Percentiles rank a stretch among this genome's conserved stretches.
phyloP scores from a whole-genome alignment of 2,888 invertebrate genomes.

The Theretra japonica region DNA sequence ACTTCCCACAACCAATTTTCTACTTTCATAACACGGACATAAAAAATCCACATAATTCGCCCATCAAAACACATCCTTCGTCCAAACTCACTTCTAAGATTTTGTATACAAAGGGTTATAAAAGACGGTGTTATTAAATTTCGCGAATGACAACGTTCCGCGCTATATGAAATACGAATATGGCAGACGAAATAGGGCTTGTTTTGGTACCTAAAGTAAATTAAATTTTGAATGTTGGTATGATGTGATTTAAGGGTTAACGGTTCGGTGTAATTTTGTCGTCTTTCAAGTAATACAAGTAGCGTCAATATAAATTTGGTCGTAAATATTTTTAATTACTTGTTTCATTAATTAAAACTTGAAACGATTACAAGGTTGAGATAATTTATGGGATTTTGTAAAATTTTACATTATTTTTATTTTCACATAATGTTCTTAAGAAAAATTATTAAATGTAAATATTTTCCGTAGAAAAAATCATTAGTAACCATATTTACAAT shows the following conservation, averaged over 20 bases:
- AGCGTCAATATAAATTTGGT: no score
- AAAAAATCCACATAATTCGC: constrained; percentile 17
- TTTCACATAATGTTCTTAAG: no score
- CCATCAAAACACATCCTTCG: constrained; percentile 19
- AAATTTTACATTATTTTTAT: no score
- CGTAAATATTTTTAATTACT: no score
- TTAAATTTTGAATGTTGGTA: not conserved
- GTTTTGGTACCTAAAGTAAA: not conserved
- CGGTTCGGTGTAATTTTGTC: no score
- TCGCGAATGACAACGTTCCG: constrained; percentile 27
- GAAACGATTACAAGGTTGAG: not conserved
- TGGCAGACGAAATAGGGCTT: constrained; percentile 7
- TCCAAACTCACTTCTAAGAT: constrained; percentile 7
- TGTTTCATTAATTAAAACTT: no score
- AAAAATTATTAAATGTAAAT: no score
- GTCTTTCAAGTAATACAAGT: no score
- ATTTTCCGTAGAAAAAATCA: no score
- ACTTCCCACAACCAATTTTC: constrained; percentile 11
- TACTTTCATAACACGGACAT: constrained; percentile 19
- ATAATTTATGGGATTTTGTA: not conserved
- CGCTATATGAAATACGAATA: constrained; percentile 19
- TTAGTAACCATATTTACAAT: no score
- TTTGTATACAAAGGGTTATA: constrained; percentile 19
- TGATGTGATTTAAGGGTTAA: not conserved
- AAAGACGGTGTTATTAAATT: constrained; percentile 30